Evolutionary conservation across 2,113 vertebrate species (phyloP), one percentile per base, ranked within the genome.

Genomic region (Plecturocebus donacophilus): DNA sequence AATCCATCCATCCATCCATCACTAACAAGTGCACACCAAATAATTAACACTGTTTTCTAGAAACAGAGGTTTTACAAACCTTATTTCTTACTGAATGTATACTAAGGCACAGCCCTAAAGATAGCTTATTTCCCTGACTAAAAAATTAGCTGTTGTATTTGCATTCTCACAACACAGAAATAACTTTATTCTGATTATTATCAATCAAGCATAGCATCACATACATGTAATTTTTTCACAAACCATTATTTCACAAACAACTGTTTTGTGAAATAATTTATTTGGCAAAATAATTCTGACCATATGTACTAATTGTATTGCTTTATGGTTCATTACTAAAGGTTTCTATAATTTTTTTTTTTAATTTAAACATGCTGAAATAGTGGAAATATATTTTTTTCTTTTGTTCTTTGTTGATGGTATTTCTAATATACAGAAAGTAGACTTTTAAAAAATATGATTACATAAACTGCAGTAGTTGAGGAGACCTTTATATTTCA

Each of bases 1-100:
- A 98, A 97, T 97, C 96, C 96, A 97, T 91, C 81, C 11, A 97
- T 97, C 96, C 96, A 97, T 91, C 81, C 11, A 87, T 76, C 61
- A 84, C 42, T 92, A 90, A 95, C 20, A 92, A 61, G 9, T 90
- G 9, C 45, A 81, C 32, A 23, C n/a, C 70, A 95, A 96, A 95
- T 58, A 87, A 94, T 54, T 58, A 56, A 75, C 7, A 45, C 5
- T 76, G 6, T 52, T 30, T 56, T 85, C 81, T 40, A 94, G 35
- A 90, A 97, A 94, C 80, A 16, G 40, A 64, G 16, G 89, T 66
- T 89, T 70, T 38, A 96, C 25, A 82, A 93, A 70, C 47, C 7
- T 90, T n/a, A 30, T 68, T 86, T 92, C 47, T 85, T 86, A 94
- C 5, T 27, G 90, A 68, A 84, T 68, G 4, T 56, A 91, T 2